These are phyloP conservation scores for Gadopsis marmoratus DNA, from an alignment of 2,797 vertebrate species.

Conservation along the genomic window DNA sequence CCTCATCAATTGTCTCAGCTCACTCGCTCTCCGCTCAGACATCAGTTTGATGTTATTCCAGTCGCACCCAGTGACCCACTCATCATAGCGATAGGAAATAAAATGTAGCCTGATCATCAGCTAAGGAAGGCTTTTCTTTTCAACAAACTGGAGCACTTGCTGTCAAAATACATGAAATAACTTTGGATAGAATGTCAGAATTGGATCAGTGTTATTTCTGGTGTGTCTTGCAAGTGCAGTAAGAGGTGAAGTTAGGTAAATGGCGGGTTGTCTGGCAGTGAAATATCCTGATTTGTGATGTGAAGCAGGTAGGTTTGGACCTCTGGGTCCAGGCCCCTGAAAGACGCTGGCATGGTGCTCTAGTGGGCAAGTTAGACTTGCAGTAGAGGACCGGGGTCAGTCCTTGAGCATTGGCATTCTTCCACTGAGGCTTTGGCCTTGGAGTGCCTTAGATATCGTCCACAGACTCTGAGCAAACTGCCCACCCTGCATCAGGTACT, in stretches of 20 bases:
- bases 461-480: conserved; percentile 57
- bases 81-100: conserved; percentile 44
- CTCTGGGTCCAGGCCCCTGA: conserved; percentile 9
- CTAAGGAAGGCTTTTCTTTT: conserved; percentile 52
- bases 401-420: conserved; percentile 36
- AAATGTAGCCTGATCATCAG: conserved; percentile 53
- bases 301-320: conserved; percentile 52
- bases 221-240: conserved; percentile 52
- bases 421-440: conserved; percentile 34
- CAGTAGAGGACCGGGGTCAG: conserved; percentile 35
- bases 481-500: conserved; percentile 71
- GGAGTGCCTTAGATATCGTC: conserved; percentile 51
- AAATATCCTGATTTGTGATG: conserved; percentile 41
- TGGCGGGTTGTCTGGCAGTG: conserved; percentile 33
- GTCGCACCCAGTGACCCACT: conserved; percentile 73
- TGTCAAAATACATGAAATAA: conserved; percentile 74
- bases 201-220: conserved; percentile 70
- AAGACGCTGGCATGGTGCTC: conserved; percentile 30
- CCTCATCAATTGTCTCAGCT: conserved; percentile 68
- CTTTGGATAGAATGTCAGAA: conserved; percentile 58
- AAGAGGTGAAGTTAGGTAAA: conserved; percentile 57
- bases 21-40: conserved; percentile 52
- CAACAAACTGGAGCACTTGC: conserved; percentile 64
- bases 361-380: conserved; percentile 19
- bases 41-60: conserved; percentile 78